Percentiles rank a stretch among this genome's conserved stretches.
Conservation (phyloP, 2,797 vertebrate genomes). For the Gobionotothen gibberifrons region DNA sequence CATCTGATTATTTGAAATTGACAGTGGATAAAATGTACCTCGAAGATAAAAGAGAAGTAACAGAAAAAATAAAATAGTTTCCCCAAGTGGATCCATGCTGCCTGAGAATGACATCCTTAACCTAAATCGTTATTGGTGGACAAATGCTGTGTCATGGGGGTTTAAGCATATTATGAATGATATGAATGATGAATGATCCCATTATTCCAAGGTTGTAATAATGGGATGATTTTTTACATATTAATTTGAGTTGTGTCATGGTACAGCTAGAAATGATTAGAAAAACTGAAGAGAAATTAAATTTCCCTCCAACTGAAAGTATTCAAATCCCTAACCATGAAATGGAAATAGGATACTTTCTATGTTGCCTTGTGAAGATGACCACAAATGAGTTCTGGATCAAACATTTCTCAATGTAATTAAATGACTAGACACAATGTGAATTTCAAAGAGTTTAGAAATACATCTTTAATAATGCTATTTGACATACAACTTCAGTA, state of each 20-base stretch:
- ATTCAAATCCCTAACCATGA: background rate
- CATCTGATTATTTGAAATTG: background rate
- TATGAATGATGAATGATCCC: conserved; percentile 2
- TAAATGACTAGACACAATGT: background rate
- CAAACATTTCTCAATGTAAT: background rate
- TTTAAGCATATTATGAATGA: background rate
- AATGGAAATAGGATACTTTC: background rate
- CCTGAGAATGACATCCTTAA: conserved; percentile 7
- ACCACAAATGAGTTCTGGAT: background rate
- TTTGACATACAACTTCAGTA: too few relatives aligned
- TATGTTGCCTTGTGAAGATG: background rate
- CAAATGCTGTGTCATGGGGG: background rate
- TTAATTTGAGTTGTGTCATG: background rate
- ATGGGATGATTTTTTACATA: background rate
- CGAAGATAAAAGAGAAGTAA: conserved; percentile 1
- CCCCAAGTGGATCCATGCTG: background rate
- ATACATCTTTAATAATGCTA: too few relatives aligned
- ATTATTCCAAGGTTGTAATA: background rate
- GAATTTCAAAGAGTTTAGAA: too few relatives aligned
- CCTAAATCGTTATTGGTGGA: background rate
- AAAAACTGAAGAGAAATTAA: conserved; percentile 6
- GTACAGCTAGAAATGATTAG: background rate
- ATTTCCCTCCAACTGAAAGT: background rate
- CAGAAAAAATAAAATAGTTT: background rate
- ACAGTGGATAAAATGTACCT: conserved; percentile 8